Evolutionary conservation across 2,888 invertebrate species (phyloP).

Genomic region (Clitarchus hookeri): DNA sequence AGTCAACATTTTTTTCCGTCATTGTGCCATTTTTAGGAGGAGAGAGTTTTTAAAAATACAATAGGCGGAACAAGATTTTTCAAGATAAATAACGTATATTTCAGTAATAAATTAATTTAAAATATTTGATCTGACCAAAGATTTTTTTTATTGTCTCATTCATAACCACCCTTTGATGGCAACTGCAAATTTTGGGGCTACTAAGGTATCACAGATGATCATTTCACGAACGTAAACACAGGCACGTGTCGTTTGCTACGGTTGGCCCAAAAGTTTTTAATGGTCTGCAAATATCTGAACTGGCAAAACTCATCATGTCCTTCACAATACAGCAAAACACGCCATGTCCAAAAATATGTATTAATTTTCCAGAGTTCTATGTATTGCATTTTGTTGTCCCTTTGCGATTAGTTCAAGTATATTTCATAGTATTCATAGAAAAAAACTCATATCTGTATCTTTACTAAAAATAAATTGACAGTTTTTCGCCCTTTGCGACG

Average conservation of each 20-base stretch:
- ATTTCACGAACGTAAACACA: no score
- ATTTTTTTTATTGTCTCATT: neutral
- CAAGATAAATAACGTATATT: neutral
- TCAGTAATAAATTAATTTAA: neutral
- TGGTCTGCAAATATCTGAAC: no score
- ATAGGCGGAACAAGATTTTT: no score
- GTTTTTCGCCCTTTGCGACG: neutral
- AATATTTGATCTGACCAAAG: neutral
- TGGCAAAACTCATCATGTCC: neutral
- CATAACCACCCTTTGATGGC: no score
- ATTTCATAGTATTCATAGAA: neutral
- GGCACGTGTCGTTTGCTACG: no score
- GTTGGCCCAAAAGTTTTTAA: no score
- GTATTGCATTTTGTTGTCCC: neutral
- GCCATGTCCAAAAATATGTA: neutral
- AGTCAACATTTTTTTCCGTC: neutral
- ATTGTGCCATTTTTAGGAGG: no score
- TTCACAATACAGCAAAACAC: neutral
- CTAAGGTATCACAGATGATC: no score
- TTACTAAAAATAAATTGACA: neutral
- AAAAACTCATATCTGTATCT: neutral
- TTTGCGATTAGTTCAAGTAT: neutral
- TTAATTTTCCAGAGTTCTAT: neutral
- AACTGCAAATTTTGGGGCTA: no score
- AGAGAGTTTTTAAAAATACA: no score